phyloP scores from a whole-genome alignment of 2,888 invertebrate species.

The Dynastes tityus region DNA sequence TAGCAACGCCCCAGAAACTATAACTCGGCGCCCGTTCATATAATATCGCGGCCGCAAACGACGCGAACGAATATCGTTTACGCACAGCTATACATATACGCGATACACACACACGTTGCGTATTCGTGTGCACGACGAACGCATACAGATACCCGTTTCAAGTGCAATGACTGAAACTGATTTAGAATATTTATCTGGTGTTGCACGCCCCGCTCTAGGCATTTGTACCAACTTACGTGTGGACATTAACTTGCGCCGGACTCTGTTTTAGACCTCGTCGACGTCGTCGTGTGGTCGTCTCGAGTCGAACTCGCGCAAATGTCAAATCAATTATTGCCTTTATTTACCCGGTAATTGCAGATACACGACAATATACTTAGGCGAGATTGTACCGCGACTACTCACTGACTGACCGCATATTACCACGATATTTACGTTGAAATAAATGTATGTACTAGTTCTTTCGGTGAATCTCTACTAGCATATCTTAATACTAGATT shows the following conservation, averaged over 20 bases:
- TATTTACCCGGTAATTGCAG: slow-evolving; percentile 55
- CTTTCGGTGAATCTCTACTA: too few species aligned
- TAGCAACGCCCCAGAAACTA: too few species aligned
- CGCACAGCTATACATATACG: not conserved
- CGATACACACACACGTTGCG: not conserved
- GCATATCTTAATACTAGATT: too few species aligned
- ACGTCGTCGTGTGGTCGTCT: slow-evolving; percentile 1
- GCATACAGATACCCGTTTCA: slow-evolving; percentile 33
- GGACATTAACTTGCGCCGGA: slow-evolving; percentile 4
- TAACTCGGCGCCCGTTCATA: too few species aligned
- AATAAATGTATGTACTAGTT: too few species aligned
- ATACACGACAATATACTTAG: slow-evolving; percentile 60
- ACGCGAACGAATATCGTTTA: not conserved
- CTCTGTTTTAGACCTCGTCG: too few species aligned
- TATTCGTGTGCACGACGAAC: not conserved
- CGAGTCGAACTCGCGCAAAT: slow-evolving; percentile 57
- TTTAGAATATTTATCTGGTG: slow-evolving; percentile 55
- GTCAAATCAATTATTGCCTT: slow-evolving; percentile 59
- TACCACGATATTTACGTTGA: too few species aligned
- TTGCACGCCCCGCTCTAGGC: not conserved
- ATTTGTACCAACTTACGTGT: too few species aligned
- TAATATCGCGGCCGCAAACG: too few species aligned
- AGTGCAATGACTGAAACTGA: slow-evolving; percentile 56
- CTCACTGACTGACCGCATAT: not conserved
- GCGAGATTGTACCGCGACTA: too few species aligned